Evolutionary conservation across 2,888 invertebrate species (phyloP), one percentile per base, ranked within the genome.

Genomic region (Chrysodeixis includens): DNA sequence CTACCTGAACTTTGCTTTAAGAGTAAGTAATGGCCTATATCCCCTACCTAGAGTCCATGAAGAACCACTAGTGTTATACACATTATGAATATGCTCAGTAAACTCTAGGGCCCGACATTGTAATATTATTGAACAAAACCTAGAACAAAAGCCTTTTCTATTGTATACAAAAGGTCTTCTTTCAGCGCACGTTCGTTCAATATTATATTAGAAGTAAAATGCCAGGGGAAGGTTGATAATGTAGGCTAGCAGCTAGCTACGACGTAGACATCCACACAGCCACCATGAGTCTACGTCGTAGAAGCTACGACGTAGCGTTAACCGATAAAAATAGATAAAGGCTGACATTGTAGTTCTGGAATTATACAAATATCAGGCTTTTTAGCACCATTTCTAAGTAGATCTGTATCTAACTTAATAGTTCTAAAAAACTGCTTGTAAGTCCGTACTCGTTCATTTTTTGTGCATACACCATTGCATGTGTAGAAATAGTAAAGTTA

Each of bases 271-370:
- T 16, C 77, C 71, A 76, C 75, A 57, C 32, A 52, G 63, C 58
- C 65, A 58, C 56, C 59, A 54, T 62, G 20, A 53, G 16, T 20
- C 74, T 76, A 76, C 77, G 77, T 16, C 78, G 81, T 76, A 80
- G 82, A 18, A n/a, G 60, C 80, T 80, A 82, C 82, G 74, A 9
- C 76, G 76, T 78, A 79, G 74, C 61, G 35, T 53, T 55, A 57
- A 62, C 58, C 30, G n/a, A 40, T 40, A 40, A 40, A 40, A 20
- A 55, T 35, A 60, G 46, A 58, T 56, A 40, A 46, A 56, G 35
- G 61, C 26, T n/a, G 40, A n/a, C n/a, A n/a, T n/a, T n/a, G n/a
- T n/a, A n/a, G n/a, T n/a, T n/a, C n/a, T n/a, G n/a, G n/a, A n/a
- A n/a, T n/a, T n/a, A n/a, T n/a, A n/a, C n/a, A n/a, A n/a, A n/a